phyloP scores from a whole-genome alignment of 2,888 invertebrate genomes.

The Drosophila putrida region DNA sequence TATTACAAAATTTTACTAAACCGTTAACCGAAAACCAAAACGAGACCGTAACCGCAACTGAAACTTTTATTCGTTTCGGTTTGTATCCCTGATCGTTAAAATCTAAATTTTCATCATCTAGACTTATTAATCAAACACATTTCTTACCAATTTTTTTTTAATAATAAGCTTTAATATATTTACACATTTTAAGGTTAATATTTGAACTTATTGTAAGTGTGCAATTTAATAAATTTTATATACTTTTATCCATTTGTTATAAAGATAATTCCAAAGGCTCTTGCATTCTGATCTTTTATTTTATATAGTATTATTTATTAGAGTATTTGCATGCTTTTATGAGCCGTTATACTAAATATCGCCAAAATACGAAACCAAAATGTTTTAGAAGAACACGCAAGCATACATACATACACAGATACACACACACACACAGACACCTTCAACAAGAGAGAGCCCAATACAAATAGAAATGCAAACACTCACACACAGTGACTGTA shows the following conservation, averaged over 20 bases:
- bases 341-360: constrained; percentile 24
- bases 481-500: constrained; percentile 35
- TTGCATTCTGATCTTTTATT: background rate
- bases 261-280: background rate
- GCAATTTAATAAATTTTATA: too few relatives aligned
- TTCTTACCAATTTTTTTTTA: too few relatives aligned
- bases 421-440: constrained; percentile 28
- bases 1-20: too few relatives aligned
- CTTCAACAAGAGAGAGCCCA: constrained; percentile 11
- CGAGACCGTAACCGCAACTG: too few relatives aligned
- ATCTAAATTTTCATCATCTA: too few relatives aligned
- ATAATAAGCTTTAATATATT: too few relatives aligned
- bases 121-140: too few relatives aligned
- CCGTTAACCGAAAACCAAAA: too few relatives aligned
- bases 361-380: constrained; percentile 42
- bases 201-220: too few relatives aligned
- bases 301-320: background rate
- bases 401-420: constrained; percentile 29
- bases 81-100: too few relatives aligned
- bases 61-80: too few relatives aligned
- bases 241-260: background rate
- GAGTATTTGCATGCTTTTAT: constrained; percentile 36
- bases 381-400: constrained; percentile 50
- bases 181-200: too few relatives aligned
- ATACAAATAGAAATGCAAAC: constrained; percentile 23